phyloP scores from a whole-genome alignment of 1,140 invertebrate genomes.

The Pectinophora gossypiella region DNA sequence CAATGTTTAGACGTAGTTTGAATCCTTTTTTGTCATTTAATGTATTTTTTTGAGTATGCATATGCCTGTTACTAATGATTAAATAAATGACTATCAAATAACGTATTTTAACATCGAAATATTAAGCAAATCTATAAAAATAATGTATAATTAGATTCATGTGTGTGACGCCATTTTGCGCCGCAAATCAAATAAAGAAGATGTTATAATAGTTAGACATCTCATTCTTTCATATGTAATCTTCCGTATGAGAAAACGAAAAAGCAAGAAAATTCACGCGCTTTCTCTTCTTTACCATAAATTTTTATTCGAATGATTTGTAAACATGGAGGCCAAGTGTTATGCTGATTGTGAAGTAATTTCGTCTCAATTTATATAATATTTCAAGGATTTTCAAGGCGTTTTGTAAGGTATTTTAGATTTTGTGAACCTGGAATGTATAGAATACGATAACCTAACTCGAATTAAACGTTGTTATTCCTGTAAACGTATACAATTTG shows the following conservation, averaged over 20 bases:
- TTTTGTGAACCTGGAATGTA: not conserved
- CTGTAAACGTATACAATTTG: constrained; percentile 71
- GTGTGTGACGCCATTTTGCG: constrained; percentile 58
- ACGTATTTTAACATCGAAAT: no score
- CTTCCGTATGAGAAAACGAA: constrained; percentile 41
- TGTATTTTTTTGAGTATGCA: no score
- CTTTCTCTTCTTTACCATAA: constrained; percentile 49
- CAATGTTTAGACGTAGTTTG: no score
- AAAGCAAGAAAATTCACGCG: constrained; percentile 47
- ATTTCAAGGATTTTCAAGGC: not conserved
- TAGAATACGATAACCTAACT: not conserved
- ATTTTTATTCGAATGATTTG: constrained; percentile 69
- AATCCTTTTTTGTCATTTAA: no score
- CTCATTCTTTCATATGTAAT: constrained; percentile 39
- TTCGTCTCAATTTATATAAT: constrained; percentile 19
- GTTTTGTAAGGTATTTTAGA: not conserved
- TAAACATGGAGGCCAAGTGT: constrained; percentile 71
- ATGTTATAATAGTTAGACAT: constrained; percentile 44
- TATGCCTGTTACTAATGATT: no score
- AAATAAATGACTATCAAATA: no score
- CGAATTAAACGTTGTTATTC: constrained; percentile 4
- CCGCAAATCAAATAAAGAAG: constrained; percentile 34
- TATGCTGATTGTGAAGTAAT: constrained; percentile 31
- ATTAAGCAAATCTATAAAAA: not conserved
- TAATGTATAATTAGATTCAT: not conserved